These are phyloP conservation scores for Xenentodon cancila DNA, from an alignment of 2,797 vertebrate species.

Conservation along the genomic window DNA sequence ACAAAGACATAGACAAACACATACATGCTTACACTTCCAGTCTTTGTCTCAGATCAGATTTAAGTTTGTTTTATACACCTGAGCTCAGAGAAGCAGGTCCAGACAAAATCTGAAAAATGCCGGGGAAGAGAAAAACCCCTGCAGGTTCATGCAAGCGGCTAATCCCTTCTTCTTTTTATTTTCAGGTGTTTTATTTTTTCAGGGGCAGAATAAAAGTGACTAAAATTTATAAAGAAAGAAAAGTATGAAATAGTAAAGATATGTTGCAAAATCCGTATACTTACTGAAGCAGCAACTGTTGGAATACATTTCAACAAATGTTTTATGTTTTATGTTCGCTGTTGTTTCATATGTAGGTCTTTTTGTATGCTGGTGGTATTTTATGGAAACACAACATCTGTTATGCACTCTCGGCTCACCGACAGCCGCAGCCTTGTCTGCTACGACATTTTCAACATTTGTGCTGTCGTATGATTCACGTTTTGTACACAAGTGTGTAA, in stretches of 20 bases:
- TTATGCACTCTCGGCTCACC: too few relatives aligned
- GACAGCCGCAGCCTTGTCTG: too few relatives aligned
- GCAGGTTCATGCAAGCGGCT: conserved; percentile 35
- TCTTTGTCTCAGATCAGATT: conserved; percentile 5
- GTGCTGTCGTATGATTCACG: too few relatives aligned
- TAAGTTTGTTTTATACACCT: conserved; percentile 26
- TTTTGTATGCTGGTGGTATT: too few relatives aligned
- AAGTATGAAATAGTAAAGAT: conserved; percentile 1
- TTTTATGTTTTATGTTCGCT: too few relatives aligned
- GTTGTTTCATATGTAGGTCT: too few relatives aligned
- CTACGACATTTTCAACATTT: too few relatives aligned
- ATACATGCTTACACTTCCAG: conserved; percentile 5
- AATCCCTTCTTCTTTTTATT: conserved; percentile 39
- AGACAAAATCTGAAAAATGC: conserved; percentile 42
- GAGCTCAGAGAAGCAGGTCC: conserved; percentile 41
- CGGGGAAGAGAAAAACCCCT: conserved; percentile 31
- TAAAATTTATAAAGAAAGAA: not conserved
- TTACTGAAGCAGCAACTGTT: not conserved
- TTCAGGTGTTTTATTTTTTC: conserved; percentile 31
- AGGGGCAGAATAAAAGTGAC: not conserved
- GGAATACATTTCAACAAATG: not conserved
- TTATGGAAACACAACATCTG: too few relatives aligned
- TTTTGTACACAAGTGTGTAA: too few relatives aligned
- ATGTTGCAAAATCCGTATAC: not conserved
- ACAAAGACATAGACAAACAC: conserved; percentile 5